Evolutionary conservation across 2,113 vertebrate genomes (phyloP).

Genomic region (Neolamprologus cancellatus): DNA sequence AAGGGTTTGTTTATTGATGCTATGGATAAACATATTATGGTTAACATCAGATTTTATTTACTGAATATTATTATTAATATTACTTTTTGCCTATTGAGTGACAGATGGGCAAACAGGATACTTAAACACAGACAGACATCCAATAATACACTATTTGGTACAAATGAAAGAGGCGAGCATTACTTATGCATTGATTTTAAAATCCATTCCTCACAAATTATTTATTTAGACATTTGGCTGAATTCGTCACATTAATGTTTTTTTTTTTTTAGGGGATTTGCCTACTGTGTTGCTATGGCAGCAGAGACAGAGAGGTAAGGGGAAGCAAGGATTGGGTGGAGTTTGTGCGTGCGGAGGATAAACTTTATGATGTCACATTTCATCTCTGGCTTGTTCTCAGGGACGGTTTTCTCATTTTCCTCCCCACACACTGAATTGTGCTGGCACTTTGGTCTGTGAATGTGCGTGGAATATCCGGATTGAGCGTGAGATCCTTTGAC

Average conservation of each 20-base stretch:
- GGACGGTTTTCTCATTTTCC: background rate
- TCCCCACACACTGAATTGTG: background rate
- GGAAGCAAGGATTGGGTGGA: background rate
- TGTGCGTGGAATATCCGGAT: background rate
- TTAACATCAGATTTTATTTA: background rate
- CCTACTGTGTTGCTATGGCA: conserved; percentile 45
- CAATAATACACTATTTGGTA: background rate
- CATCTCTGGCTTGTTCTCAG: background rate
- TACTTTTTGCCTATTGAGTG: background rate
- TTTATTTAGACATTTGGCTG: conserved; percentile 16
- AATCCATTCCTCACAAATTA: conserved; percentile 19
- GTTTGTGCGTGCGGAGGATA: background rate
- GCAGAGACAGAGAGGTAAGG: background rate
- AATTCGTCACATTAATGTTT: conserved; percentile 11
- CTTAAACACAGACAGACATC: background rate
- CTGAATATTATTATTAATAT: background rate
- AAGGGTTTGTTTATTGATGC: background rate
- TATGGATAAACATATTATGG: background rate
- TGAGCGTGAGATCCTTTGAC: background rate
- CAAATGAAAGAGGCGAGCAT: background rate
- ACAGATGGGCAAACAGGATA: background rate
- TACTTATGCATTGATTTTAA: conserved; percentile 12
- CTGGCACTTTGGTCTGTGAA: background rate
- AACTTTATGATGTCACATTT: conserved; percentile 13
- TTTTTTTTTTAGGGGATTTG: background rate